These are phyloP conservation scores for Colletes collaris DNA, from an alignment of 2,888 invertebrate species.

Conservation along the genomic window DNA sequence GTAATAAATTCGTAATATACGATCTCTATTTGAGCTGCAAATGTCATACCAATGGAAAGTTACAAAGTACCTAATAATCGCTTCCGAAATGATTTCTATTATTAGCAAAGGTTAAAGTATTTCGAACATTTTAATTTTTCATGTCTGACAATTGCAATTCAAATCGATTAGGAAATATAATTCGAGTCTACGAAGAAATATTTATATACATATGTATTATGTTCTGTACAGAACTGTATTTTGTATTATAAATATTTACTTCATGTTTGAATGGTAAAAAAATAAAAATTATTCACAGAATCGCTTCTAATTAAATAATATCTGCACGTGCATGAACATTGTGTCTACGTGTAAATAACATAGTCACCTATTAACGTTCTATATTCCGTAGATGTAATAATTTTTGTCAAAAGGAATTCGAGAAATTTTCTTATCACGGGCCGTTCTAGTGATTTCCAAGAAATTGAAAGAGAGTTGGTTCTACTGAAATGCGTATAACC, in stretches of 20 bases:
- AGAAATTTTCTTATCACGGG: conserved; percentile 30
- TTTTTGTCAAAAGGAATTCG: neutral
- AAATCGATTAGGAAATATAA: conserved; percentile 23
- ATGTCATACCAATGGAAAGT: conserved; percentile 2
- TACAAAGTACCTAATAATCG: neutral
- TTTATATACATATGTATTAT: conserved; percentile 42
- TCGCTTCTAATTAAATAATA: neutral
- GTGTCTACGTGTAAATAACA: neutral
- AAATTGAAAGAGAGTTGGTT: conserved; percentile 51
- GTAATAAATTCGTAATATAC: conserved; percentile 3
- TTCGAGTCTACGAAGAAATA: conserved; percentile 36
- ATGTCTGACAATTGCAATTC: conserved; percentile 14
- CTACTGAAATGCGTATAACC: conserved; percentile 65
- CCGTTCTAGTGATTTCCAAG: conserved; percentile 48
- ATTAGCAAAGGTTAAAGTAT: neutral
- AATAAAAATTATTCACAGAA: conserved; percentile 50
- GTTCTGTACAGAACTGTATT: conserved; percentile 52
- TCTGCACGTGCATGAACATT: conserved; percentile 1
- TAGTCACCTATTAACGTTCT: too few relatives aligned
- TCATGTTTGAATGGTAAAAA: conserved; percentile 50
- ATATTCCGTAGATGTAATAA: neutral
- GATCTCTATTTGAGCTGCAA: conserved; percentile 17
- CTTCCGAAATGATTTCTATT: neutral
- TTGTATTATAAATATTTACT: conserved; percentile 61
- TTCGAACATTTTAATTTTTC: neutral